Conservation (phyloP, 2,888 invertebrate genomes). For the Dolichopus griseipennis region DNA sequence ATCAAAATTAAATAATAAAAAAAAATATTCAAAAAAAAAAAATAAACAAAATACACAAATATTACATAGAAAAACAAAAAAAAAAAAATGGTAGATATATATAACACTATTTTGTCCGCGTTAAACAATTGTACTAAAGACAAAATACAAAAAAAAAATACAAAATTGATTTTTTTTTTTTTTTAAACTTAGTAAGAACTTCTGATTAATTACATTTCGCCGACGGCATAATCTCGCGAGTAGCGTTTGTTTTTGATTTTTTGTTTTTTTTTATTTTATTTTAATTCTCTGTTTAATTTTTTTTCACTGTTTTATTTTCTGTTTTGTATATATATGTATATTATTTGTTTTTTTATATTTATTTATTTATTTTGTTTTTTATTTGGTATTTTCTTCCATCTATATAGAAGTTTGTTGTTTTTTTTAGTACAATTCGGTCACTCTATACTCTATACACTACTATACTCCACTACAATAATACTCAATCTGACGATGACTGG, state of each 20-base stretch:
- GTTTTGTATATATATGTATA: too few relatives aligned
- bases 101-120: background rate
- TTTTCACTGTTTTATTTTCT: too few relatives aligned
- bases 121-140: constrained; percentile 1
- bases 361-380: too few relatives aligned
- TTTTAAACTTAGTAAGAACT: background rate
- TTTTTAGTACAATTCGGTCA: background rate
- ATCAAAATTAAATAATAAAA: too few relatives aligned
- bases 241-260: background rate
- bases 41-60: too few relatives aligned
- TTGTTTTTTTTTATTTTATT: background rate
- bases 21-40: too few relatives aligned
- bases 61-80: too few relatives aligned
- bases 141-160: background rate
- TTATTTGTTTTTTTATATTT: background rate
- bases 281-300: too few relatives aligned
- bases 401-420: background rate
- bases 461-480: background rate
- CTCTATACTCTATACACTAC: background rate
- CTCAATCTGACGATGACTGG: background rate
- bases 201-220: constrained; percentile 6
- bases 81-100: background rate
- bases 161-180: too few relatives aligned
- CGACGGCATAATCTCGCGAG: constrained; percentile 1
- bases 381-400: too few relatives aligned